Conservation (phyloP, 2,113 vertebrate species). For the Mobula hypostoma region DNA sequence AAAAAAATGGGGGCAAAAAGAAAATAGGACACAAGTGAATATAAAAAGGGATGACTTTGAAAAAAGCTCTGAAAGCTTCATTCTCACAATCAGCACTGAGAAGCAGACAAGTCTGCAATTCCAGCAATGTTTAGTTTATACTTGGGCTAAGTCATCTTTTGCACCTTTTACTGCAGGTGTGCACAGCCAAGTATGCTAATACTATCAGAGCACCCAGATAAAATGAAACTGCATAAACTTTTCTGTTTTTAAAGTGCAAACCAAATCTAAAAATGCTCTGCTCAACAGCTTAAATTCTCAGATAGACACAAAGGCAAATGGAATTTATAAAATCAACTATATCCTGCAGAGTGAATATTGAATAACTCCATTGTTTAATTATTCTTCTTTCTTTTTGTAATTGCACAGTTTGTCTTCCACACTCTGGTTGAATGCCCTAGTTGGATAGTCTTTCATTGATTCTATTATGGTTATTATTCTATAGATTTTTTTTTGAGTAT, state of each 20-base stretch:
- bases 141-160: not conserved
- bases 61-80: not conserved
- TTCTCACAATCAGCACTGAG: not conserved
- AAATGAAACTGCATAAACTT: conserved; percentile 5
- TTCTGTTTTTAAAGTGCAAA: not conserved
- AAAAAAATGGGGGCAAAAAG: not conserved
- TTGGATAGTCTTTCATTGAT: no score
- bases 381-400: no score
- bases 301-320: not conserved
- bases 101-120: not conserved
- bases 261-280: not conserved
- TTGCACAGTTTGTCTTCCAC: no score
- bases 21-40: not conserved
- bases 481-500: no score
- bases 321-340: not conserved
- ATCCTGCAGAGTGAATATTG: not conserved
- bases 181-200: not conserved
- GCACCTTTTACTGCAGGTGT: conserved; percentile 4
- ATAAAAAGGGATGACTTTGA: not conserved
- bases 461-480: no score
- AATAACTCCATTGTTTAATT: no score
- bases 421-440: no score
- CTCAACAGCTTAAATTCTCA: conserved; percentile 13
- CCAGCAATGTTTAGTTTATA: not conserved
- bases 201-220: not conserved